A percentile compares a stretch with the other conserved stretches of the same genome.
Conservation (phyloP, 2,888 invertebrate species). For the Glomeris marginata region DNA sequence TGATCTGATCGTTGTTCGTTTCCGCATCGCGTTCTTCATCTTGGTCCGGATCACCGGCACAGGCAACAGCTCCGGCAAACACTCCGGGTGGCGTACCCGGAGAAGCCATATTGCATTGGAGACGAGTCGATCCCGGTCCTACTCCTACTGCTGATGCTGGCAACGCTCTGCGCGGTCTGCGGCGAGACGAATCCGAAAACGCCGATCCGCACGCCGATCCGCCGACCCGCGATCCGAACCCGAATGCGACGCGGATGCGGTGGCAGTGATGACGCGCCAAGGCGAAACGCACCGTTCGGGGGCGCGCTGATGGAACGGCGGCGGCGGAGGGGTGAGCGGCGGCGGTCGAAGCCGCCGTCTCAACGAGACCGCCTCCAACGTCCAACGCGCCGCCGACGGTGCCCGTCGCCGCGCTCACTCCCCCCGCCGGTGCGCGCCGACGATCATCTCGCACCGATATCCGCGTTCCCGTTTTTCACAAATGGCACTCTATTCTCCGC, state of each 20-base stretch:
- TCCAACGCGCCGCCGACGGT: background rate
- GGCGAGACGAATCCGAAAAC: background rate
- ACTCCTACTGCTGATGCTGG: too few species aligned
- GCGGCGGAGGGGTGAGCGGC: slow-evolving; percentile 2
- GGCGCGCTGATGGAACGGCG: slow-evolving; percentile 1
- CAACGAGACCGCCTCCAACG: slow-evolving; percentile 1
- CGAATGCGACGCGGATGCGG: background rate
- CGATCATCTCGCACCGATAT: too few species aligned
- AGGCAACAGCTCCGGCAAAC: too few species aligned
- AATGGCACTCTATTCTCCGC: background rate
- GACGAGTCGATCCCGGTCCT: background rate
- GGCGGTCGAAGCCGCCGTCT: slow-evolving; percentile 1
- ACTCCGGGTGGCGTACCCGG: background rate
- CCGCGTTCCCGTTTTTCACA: background rate
- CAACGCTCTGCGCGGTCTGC: too few species aligned
- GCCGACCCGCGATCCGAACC: slow-evolving; percentile 3
- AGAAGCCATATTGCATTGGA: slow-evolving; percentile 16
- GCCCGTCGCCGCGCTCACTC: background rate
- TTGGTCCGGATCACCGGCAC: too few species aligned
- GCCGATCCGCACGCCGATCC: background rate
- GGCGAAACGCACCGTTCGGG: too few species aligned
- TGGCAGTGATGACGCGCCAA: background rate
- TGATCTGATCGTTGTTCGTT: slow-evolving; percentile 7
- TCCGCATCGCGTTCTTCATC: background rate
- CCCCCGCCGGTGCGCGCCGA: background rate